Conservation (phyloP, 2,797 vertebrate genomes). For the Chaenodraco wilsoni region DNA sequence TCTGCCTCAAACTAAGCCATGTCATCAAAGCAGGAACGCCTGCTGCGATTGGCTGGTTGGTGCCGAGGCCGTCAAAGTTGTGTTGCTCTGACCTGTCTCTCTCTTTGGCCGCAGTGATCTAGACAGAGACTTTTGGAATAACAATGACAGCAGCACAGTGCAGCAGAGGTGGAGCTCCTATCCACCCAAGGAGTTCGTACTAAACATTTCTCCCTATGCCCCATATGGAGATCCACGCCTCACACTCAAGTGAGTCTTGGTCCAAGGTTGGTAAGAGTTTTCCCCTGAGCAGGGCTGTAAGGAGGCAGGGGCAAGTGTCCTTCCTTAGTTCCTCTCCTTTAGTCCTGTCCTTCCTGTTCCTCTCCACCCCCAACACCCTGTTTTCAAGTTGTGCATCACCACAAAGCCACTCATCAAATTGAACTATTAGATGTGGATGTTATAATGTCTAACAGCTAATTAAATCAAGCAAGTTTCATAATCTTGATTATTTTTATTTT, state of each 20-base stretch:
- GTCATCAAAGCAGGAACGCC: slow-evolving; percentile 40
- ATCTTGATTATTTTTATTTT: slow-evolving; percentile 46
- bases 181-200: slow-evolving; percentile 99
- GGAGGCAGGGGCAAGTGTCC: slow-evolving; percentile 72
- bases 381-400: slow-evolving; percentile 25
- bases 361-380: slow-evolving; percentile 5
- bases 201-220: slow-evolving; percentile 99
- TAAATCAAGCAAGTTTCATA: slow-evolving; percentile 48
- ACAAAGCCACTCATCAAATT: slow-evolving; percentile 39
- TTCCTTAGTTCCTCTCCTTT: neutral
- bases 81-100: slow-evolving; percentile 92
- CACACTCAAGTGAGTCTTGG: slow-evolving; percentile 99
- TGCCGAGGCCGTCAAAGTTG: slow-evolving; percentile 84
- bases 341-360: slow-evolving; percentile 1
- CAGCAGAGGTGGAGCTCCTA: slow-evolving; percentile 99
- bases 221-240: slow-evolving; percentile 98
- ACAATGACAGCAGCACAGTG: slow-evolving; percentile 99
- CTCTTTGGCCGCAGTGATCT: slow-evolving; percentile 98
- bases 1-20: slow-evolving; percentile 47
- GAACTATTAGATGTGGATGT: slow-evolving; percentile 25
- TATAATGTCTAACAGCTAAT: slow-evolving; percentile 38
- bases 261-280: slow-evolving; percentile 88
- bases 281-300: slow-evolving; percentile 82
- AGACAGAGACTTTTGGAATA: slow-evolving; percentile 99
- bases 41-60: slow-evolving; percentile 69